Conservation (phyloP, 2,797 vertebrate genomes). For the Chelmon rostratus region DNA sequence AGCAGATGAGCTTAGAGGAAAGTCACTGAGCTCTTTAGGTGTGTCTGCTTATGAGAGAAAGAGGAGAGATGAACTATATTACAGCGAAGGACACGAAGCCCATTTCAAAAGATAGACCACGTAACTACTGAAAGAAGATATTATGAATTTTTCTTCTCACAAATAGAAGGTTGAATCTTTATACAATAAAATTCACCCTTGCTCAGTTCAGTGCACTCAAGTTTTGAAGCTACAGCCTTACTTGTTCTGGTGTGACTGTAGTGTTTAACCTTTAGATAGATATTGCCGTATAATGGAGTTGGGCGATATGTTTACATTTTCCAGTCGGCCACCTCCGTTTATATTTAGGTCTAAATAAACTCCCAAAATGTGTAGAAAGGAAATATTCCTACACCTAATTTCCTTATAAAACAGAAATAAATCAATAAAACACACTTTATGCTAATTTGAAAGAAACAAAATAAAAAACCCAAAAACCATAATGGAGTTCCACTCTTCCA, state of each 20-base stretch:
- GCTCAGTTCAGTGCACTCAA: background rate
- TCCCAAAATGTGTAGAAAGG: no score
- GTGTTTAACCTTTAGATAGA: background rate
- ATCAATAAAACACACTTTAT: no score
- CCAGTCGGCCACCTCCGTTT: no score
- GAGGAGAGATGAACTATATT: background rate
- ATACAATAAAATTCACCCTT: background rate
- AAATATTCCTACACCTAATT: no score
- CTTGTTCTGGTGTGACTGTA: background rate
- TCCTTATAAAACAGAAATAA: no score
- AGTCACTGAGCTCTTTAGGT: conserved; percentile 20
- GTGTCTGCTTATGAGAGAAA: conserved; percentile 1
- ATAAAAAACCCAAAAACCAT: no score
- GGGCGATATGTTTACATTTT: no score
- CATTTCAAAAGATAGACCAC: conserved; percentile 1
- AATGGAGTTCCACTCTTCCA: no score
- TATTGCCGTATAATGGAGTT: no score
- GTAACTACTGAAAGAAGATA: background rate
- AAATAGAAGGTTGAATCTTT: background rate
- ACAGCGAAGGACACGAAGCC: background rate
- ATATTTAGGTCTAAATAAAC: no score
- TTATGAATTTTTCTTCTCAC: background rate
- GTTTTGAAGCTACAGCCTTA: background rate
- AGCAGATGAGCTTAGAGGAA: conserved; percentile 33
- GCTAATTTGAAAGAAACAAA: no score